Evolutionary conservation across 2,888 invertebrate genomes (phyloP).

Genomic region (Elmis aenea): DNA sequence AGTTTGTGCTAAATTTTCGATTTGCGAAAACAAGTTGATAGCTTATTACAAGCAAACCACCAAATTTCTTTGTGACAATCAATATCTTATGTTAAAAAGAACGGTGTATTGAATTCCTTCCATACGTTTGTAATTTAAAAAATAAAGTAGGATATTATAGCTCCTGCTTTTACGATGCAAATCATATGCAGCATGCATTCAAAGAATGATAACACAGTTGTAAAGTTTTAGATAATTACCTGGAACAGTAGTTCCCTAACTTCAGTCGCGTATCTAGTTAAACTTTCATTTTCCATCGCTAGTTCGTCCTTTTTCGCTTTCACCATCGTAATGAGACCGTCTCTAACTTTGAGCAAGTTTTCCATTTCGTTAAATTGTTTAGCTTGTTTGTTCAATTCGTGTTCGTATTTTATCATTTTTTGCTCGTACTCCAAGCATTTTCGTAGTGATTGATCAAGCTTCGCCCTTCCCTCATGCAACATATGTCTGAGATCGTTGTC

Average conservation of each 20-base stretch:
- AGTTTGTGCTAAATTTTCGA: no score
- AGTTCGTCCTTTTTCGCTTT: conserved; percentile 52
- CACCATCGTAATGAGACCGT: conserved; percentile 56
- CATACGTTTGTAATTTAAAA: no score
- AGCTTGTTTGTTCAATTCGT: conserved; percentile 56
- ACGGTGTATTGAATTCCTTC: no score
- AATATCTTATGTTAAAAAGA: no score
- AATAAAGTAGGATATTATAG: no score
- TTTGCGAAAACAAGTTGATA: no score
- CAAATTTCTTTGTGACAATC: no score
- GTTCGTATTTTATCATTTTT: conserved; percentile 51
- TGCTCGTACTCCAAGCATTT: conserved; percentile 39
- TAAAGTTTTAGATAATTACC: no score
- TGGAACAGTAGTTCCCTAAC: conserved; percentile 34
- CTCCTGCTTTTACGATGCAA: no score
- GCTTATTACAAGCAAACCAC: no score
- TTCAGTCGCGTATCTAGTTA: conserved; percentile 38
- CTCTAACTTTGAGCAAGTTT: conserved; percentile 57
- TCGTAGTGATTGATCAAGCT: conserved; percentile 30
- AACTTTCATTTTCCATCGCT: conserved; percentile 49
- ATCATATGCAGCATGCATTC: no score
- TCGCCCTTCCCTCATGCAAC: conserved; percentile 37
- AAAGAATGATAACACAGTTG: no score
- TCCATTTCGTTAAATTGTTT: conserved; percentile 58
- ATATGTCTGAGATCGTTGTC: conserved; percentile 36